Percentiles rank a stretch among this genome's conserved stretches.
phyloP scores from a whole-genome alignment of 92 coral and sea anemone species.

The Muricea muricata region DNA sequence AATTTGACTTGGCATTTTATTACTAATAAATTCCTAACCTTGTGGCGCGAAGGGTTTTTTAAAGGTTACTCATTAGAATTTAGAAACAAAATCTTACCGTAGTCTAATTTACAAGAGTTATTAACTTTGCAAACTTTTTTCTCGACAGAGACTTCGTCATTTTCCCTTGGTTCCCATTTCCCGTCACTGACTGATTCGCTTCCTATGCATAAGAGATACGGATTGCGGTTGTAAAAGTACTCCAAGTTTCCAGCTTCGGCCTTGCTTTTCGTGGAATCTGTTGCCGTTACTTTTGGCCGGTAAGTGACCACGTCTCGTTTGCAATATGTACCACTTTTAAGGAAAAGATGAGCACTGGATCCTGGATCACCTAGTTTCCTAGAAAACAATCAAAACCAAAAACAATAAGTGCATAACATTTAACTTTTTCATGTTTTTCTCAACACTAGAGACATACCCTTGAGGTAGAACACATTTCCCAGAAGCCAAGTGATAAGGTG shows the following conservation, averaged over 20 bases:
- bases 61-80: no score
- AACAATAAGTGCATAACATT: no score
- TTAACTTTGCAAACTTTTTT: neutral
- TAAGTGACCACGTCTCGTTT: neutral
- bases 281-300: neutral
- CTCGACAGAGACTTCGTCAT: neutral
- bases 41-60: no score
- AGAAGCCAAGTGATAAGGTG: slow-evolving; percentile 15
- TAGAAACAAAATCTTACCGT: slow-evolving; percentile 26
- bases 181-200: neutral
- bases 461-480: slow-evolving; percentile 33
- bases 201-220: neutral
- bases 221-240: neutral
- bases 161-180: slow-evolving; percentile 8
- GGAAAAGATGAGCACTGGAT: neutral
- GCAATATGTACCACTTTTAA: neutral
- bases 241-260: slow-evolving; percentile 17
- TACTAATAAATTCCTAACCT: no score
- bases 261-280: no score
- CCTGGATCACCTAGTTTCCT: neutral
- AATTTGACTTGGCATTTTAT: no score
- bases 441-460: neutral
- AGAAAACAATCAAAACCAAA: neutral
- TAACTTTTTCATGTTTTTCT: no score
- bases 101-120: neutral